Base-by-base conservation (phyloP, 2,113 vertebrate genomes). In the Oplegnathus fasciatus region DNA sequence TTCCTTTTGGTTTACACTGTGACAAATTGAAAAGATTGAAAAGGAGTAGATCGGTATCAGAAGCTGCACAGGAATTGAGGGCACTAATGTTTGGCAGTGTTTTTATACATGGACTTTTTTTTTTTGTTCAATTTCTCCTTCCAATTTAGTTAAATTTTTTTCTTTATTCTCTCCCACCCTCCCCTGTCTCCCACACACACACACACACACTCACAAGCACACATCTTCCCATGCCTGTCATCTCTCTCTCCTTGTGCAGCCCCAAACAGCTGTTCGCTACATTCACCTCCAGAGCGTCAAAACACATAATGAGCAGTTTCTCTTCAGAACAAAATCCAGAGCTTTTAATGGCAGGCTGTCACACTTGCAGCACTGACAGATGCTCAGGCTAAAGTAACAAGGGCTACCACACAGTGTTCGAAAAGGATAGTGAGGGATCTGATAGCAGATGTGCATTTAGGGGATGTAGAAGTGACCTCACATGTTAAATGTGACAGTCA, bases 231-330 rank as follows among this genome's bases (percentile, higher is more conserved):
- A 22, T 64, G 74, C 54, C 83, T 76, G 72, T 68, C 80, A 37
- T 64, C 32, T 44, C n/a, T 40, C 24, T 85, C 67, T 87, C 64
- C 61, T 79, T 3, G 32, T 62, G 46, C 48, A 46, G 48, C 48
- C 69, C 82, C 67, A 65, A 82, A 75, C 90, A 94, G 88, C 88
- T 92, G 93, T 85, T 91, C 84, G 48, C 80, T 79, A 3, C 17
- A 64, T 75, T 92, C 78, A 91, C 90, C 84, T 93, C 72, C 86
- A 78, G 52, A 84, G 80, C 64, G 42, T 93, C 78, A 86, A 88
- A 84, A 88, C 64, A 50, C 81, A 83, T 88, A 85, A 93, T 88
- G 90, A 92, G 91, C 78, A 57, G 85, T 85, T 86, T 91, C 71
- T 85, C 86, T 86, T 82, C 62, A 79, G 58, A 87, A 90, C 48